Evolutionary conservation across 2,797 vertebrate genomes (phyloP).

Genomic region (Mormyrus proboscirostris): DNA sequence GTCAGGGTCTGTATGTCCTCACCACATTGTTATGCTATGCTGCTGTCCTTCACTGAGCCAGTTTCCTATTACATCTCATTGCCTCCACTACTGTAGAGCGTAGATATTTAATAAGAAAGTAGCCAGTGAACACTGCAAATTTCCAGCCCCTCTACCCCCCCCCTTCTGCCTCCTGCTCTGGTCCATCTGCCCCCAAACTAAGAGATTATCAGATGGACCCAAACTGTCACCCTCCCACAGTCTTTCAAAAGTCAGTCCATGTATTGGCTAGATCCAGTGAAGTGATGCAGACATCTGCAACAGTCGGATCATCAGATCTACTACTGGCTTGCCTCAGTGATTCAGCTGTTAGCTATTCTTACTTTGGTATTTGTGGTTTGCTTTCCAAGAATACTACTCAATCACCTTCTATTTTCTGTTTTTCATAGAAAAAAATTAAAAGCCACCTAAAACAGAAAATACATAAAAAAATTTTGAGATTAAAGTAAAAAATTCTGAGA

Average conservation of each 20-base stretch:
- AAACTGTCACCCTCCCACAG: background rate
- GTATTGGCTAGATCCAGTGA: background rate
- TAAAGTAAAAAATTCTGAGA: background rate
- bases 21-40: background rate
- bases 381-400: background rate
- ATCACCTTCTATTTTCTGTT: background rate
- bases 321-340: background rate
- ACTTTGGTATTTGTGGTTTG: background rate
- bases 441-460: background rate
- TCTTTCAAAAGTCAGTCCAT: background rate
- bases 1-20: background rate
- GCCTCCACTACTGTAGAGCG: background rate
- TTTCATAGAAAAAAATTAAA: background rate
- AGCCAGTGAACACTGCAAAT: background rate
- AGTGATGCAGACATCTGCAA: background rate
- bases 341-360: background rate
- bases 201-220: background rate
- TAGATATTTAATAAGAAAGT: background rate
- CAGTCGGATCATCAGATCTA: background rate
- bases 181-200: background rate
- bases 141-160: background rate
- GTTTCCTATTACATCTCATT: background rate
- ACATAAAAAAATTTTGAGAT: background rate
- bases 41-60: background rate
- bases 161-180: background rate